Base-by-base conservation (phyloP, 1,140 invertebrate genomes). In the Pachypeltis micranthus region DNA sequence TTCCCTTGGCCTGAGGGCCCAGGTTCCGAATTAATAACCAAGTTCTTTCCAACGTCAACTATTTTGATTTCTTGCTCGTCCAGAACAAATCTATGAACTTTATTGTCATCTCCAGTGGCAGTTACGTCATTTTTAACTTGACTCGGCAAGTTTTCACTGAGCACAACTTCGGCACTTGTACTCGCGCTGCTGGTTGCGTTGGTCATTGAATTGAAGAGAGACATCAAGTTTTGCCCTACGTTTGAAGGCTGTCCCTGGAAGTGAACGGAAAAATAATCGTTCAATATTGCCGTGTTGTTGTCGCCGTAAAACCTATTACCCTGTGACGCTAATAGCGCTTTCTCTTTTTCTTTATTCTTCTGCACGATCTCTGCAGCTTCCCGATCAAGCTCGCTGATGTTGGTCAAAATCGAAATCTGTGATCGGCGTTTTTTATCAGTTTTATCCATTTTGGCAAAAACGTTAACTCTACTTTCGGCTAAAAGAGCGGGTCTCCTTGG, bases 371-470 rank as follows among this genome's bases (percentile, higher is more conserved):
- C 84, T 0, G 82, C 79, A 1, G 87, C 87, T 74, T 90, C 85
- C 69, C 84, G 79, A 71, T 91, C 87, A 24, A 90, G 74, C 69
- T 89, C 86, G 70, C 86, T 89, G 65, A 90, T 88, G 70, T 86
- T 90, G 0, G 84, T 83, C n/a, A 90, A 72, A 62, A 86, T 78
- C 24, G 82, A 85, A 7, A 84, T 71, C 10, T 81, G 80, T 0
- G 82, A 83, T 59, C 75, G 79, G 25, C 82, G 72, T 69, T 84
- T 84, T 10, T 77, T 73, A 1, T 76, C 73, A 27, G 72, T 71
- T 61, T 72, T 71, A 31, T 71, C 72, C 27, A 66, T 60, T 56
- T 61, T 63, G 10, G 69, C 57, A 58, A 69, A 69, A 28, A 70
- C 66, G 54, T 67, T 69, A 19, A 68, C 65, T 25, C 63, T 65